A percentile compares a stretch with the other conserved stretches of the same genome.
Evolutionary conservation across 2,888 invertebrate genomes (phyloP).

Genomic region (Magallana nippona): DNA sequence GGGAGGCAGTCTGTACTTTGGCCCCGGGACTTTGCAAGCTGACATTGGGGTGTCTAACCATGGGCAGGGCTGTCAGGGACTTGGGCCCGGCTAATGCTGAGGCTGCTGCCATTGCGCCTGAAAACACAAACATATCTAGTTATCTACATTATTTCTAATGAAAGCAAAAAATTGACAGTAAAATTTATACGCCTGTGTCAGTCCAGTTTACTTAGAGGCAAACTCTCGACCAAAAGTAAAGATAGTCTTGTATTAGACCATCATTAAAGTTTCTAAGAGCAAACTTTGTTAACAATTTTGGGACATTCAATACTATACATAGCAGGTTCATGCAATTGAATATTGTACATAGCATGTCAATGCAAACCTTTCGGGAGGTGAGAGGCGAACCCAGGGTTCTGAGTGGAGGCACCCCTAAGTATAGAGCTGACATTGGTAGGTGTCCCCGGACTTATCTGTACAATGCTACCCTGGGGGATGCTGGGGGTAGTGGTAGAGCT

Average conservation of each 20-base stretch:
- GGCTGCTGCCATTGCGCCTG: slow-evolving; percentile 50
- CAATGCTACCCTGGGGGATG: slow-evolving; percentile 47
- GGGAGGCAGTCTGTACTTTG: slow-evolving; percentile 47
- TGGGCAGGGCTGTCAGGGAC: slow-evolving; percentile 50
- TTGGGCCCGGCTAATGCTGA: slow-evolving; percentile 50
- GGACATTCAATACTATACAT: not conserved
- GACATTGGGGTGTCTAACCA: slow-evolving; percentile 40
- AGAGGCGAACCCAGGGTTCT: slow-evolving; percentile 41
- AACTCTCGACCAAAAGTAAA: too few relatives aligned
- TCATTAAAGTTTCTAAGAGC: too few relatives aligned
- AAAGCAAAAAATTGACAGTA: too few relatives aligned
- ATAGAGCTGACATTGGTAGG: slow-evolving; percentile 43
- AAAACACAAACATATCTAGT: not conserved
- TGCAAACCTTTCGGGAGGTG: slow-evolving; percentile 49
- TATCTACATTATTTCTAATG: not conserved
- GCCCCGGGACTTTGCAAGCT: slow-evolving; percentile 39
- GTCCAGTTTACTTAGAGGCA: too few relatives aligned
- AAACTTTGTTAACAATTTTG: too few relatives aligned
- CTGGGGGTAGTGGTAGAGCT: slow-evolving; percentile 19
- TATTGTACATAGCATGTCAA: not conserved
- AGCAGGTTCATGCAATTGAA: not conserved
- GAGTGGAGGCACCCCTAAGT: slow-evolving; percentile 25
- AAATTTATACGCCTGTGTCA: too few relatives aligned
- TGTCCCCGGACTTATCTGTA: slow-evolving; percentile 48
- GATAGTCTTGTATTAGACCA: too few relatives aligned